phyloP scores from a whole-genome alignment of 2,888 invertebrate genomes.

The Odontothrips loti region DNA sequence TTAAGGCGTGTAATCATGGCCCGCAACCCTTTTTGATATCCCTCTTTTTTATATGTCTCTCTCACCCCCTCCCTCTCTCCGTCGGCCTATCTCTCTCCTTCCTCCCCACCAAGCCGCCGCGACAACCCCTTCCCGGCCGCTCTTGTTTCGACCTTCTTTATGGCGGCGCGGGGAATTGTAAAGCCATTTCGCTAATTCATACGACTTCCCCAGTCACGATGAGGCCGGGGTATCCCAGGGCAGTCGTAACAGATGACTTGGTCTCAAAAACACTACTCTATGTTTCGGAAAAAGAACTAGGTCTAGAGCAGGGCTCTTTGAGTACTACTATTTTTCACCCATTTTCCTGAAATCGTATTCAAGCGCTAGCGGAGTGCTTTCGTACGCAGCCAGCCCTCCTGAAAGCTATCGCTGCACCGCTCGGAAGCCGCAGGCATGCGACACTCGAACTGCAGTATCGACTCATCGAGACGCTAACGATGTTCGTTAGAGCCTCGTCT shows the following conservation, averaged over 20 bases:
- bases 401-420: constrained; percentile 4
- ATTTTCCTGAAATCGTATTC: too few relatives aligned
- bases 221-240: too few relatives aligned
- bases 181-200: constrained; percentile 11
- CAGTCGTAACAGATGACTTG: too few relatives aligned
- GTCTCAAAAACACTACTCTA: too few relatives aligned
- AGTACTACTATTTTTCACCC: too few relatives aligned
- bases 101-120: background rate
- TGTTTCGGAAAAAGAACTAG: too few relatives aligned
- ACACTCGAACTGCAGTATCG: background rate
- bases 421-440: background rate
- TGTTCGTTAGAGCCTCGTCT: background rate
- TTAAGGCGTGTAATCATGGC: too few relatives aligned
- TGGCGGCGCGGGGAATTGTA: background rate
- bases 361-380: too few relatives aligned
- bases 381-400: background rate
- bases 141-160: background rate
- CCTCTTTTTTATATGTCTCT: background rate
- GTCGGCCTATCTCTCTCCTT: background rate
- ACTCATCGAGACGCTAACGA: background rate
- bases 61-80: background rate
- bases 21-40: background rate
- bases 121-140: background rate
- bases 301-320: too few relatives aligned
- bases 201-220: background rate